Conservation (phyloP, 2,888 invertebrate genomes). For the Drosophila emarginata region DNA sequence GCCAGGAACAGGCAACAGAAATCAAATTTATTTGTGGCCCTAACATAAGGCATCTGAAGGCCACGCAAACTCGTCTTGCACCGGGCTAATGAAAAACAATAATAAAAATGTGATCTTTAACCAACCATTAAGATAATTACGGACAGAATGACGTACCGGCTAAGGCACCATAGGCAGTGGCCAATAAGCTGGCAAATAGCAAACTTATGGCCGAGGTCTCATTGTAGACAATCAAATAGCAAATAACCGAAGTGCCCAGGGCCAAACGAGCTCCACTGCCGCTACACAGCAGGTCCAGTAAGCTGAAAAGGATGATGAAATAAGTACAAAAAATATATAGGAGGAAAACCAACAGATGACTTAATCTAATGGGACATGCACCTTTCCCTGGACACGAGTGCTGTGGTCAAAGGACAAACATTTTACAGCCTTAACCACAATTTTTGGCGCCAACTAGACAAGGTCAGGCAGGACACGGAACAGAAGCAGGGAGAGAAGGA, state of each 20-base stretch:
- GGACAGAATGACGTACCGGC: constrained; percentile 70
- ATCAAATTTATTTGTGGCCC: constrained; percentile 82
- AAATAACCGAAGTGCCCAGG: constrained; percentile 80
- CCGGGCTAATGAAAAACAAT: constrained; percentile 65
- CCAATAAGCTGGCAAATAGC: constrained; percentile 79
- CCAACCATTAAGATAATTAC: too few relatives aligned
- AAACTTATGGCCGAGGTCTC: constrained; percentile 80
- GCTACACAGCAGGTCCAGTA: constrained; percentile 79
- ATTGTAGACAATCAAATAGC: constrained; percentile 81
- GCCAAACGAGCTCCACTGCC: constrained; percentile 82
- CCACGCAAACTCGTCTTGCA: constrained; percentile 81
- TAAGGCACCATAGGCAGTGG: constrained; percentile 79
- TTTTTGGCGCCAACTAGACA: constrained; percentile 56
- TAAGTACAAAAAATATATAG: constrained; percentile 20
- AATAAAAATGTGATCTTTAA: background rate
- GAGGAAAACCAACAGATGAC: constrained; percentile 12
- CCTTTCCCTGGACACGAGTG: constrained; percentile 24
- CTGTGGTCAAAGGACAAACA: constrained; percentile 42
- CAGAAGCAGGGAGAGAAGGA: background rate
- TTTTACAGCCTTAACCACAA: constrained; percentile 21
- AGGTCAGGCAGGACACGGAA: constrained; percentile 1
- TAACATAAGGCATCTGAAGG: constrained; percentile 82
- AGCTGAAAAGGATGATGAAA: constrained; percentile 56
- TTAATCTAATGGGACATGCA: constrained; percentile 30
- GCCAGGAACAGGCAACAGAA: constrained; percentile 83